Base-by-base conservation (phyloP, 2,888 invertebrate species). In the Lasius platythorax region DNA sequence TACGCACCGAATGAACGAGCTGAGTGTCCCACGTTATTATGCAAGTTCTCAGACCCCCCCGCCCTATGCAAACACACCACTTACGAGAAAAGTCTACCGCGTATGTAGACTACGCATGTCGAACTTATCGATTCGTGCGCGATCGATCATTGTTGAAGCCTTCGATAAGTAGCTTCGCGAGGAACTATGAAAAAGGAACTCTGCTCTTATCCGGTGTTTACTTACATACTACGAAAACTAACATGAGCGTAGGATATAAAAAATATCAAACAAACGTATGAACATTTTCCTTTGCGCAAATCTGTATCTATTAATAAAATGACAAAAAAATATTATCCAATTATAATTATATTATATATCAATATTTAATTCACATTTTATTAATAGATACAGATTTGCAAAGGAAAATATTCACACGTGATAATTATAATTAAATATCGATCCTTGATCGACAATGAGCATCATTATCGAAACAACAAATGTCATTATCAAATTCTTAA, bases 1-100 rank as follows among this genome's bases (percentile, higher is more conserved):
- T 40, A 66, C 63, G 43, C 61, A 28, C 46, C 50, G 12, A 6
- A 53, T 43, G 9, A 43, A 61, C 68, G 11, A 37, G 11, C 33
- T 28, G 61, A 61, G 72, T 84, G 82, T 88, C 87, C 82, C 87
- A 87, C 87, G 87, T 90, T 86, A 86, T 89, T 85, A 86, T 84
- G 86, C 67, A 67, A 79, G 61, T 87, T 61, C 61, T 56, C 76
- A 66, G 40, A 56, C 5, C 70, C 30, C 53, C 53, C 18, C 50
- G 43, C 58, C 46, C 78, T 46, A 37, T 61, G 70, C 66, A 86
- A 84, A 85, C 82, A 82, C 61, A 82, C 61, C 74, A 53, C n/a
- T 58, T 37, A 46, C 46, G 28, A 53, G 30, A 58, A 70, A 70
- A 74, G 23, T 28, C 53, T 53, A 72, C 23, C 12, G n/a, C 75